Conservation (phyloP, 2,888 invertebrate genomes). For the Chaetogeoica ovagalla region DNA sequence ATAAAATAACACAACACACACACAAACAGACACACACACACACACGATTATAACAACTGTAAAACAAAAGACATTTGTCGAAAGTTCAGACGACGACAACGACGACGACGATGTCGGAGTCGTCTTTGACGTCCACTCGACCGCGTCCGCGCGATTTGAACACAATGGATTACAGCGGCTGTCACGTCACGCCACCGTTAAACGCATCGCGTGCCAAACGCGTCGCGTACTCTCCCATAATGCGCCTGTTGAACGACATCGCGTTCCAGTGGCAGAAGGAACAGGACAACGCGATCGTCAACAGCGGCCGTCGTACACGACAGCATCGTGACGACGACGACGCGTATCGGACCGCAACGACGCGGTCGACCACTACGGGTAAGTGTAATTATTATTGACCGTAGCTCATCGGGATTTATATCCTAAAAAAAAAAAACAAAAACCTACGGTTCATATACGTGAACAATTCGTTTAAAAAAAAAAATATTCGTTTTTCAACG, state of each 20-base stretch:
- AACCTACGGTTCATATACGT: no score
- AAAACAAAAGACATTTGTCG: no score
- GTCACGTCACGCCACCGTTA: no score
- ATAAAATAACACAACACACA: no score
- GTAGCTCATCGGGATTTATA: no score
- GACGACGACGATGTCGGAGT: background rate
- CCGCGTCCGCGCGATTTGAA: background rate
- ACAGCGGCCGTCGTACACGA: background rate
- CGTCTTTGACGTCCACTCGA: background rate
- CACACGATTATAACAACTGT: no score
- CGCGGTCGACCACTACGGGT: background rate
- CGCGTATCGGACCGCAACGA: background rate
- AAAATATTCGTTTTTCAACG: no score
- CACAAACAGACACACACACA: no score
- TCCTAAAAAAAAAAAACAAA: no score
- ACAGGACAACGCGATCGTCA: background rate
- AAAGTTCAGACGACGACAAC: background rate
- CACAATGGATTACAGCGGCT: background rate
- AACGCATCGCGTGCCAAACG: no score
- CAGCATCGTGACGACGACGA: background rate
- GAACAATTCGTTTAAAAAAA: no score
- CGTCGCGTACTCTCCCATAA: background rate
- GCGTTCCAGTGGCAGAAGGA: conserved; percentile 21
- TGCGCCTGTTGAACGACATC: conserved; percentile 23
- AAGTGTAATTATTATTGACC: no score